Conservation (phyloP, 2,797 vertebrate genomes). For the Rallus crepitans region DNA sequence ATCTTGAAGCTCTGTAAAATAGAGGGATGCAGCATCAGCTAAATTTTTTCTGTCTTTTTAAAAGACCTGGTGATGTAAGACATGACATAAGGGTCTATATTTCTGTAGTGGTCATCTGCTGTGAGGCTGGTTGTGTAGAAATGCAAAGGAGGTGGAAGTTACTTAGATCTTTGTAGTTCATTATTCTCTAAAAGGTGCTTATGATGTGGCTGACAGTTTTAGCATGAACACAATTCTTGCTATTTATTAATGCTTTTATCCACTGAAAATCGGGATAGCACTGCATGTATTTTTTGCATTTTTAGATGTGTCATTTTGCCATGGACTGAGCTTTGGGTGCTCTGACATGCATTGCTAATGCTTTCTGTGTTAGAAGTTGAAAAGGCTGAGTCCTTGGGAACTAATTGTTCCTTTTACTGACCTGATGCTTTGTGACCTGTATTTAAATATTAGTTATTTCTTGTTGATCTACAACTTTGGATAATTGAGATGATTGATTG, state of each 20-base stretch:
- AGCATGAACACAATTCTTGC: background rate
- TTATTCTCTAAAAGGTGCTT: background rate
- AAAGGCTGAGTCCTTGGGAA: background rate
- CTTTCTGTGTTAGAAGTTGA: background rate
- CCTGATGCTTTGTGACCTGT: background rate
- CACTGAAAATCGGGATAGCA: background rate
- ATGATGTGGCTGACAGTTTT: background rate
- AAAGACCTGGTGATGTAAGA: background rate
- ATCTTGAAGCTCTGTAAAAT: background rate
- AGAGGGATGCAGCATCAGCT: background rate
- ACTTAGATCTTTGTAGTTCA: background rate
- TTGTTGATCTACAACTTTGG: background rate
- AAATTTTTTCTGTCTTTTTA: background rate
- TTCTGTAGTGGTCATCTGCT: background rate
- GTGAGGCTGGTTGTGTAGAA: background rate
- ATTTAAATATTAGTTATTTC: background rate
- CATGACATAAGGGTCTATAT: background rate
- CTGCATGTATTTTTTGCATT: background rate
- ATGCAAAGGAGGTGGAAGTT: background rate
- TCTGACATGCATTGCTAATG: background rate
- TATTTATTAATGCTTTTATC: background rate
- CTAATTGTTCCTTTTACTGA: background rate
- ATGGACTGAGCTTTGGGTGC: background rate
- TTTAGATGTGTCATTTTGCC: background rate
- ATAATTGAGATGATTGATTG: background rate